phyloP scores from a whole-genome alignment of 2,797 vertebrate genomes.

The Cirrhinus molitorella region DNA sequence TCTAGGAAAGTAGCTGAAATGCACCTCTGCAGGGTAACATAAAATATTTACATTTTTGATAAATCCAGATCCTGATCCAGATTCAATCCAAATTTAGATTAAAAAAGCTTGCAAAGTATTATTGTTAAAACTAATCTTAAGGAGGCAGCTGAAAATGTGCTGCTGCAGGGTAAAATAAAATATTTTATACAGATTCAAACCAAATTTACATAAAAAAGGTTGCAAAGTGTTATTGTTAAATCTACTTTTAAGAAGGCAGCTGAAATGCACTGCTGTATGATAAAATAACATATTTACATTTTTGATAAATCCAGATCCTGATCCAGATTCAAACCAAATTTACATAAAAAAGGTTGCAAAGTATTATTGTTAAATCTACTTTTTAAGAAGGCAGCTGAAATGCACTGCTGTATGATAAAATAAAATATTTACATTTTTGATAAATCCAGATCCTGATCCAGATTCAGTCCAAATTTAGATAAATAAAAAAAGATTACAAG shows the following conservation, averaged over 20 bases:
- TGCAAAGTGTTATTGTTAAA: neutral
- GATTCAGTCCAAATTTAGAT: neutral
- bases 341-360: neutral
- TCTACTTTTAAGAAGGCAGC: neutral
- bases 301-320: neutral
- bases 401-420: neutral
- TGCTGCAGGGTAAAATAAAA: neutral
- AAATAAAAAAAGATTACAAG: neutral
- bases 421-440: neutral
- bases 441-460: neutral
- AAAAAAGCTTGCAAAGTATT: neutral
- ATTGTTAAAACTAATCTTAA: neutral
- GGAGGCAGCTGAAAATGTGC: neutral
- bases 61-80: neutral
- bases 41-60: neutral
- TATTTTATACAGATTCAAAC: too few relatives aligned
- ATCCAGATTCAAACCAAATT: neutral
- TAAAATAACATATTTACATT: neutral
- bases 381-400: neutral
- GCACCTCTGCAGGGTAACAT: neutral
- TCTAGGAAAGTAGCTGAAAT: neutral
- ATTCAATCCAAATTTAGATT: neutral
- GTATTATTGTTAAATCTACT: neutral
- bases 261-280: neutral
- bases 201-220: neutral